Evolutionary conservation across 1,140 invertebrate species (phyloP), one percentile per base, ranked within the genome.

Genomic region (Teleogryllus occipitalis): DNA sequence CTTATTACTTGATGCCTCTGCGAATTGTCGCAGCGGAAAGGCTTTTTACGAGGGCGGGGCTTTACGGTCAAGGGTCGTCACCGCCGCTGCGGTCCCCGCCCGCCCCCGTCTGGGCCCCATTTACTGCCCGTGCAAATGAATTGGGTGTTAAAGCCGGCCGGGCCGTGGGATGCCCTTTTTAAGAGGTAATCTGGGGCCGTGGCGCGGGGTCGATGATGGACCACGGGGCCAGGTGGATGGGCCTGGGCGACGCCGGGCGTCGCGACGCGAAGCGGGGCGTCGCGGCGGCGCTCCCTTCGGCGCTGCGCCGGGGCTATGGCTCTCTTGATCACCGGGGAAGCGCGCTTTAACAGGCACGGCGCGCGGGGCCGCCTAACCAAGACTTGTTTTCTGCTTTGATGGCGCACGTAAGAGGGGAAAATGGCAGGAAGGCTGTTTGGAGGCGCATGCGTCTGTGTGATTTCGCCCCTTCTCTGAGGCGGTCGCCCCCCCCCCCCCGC

Each of bases 101-200:
- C 46, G 39, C n/a, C 75, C n/a, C 75, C n/a, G n/a, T 2, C 21
- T 3, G 74, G 10, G 54, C 21, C 27, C 48, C 76, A 8, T 77
- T 77, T 77, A 77, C 12, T 48, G 76, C 76, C 22, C 47, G 47
- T 77, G 76, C 76, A 77, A 77, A 77, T 77, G 76, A 77, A 77
- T 77, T 77, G 76, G 76, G 76, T 77, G 76, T 77, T 77, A 77
- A 77, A 77, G 12, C 48, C n/a, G 48, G 76, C 48, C 76, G 47
- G 47, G 47, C 47, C 54, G 76, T 47, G 46, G n/a, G 46, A 54
- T 77, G 47, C 47, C 48, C 48, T 77, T 49, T 77, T 77, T 77
- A 77, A 48, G 76, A 77, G 47, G 76, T 77, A 77, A 77, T 77
- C 76, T 48, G 8, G 76, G 15, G 39, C 12, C 10, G 54, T 14